Conservation (phyloP, 2,888 invertebrate genomes). For the Chrysopilus asiliformis region DNA sequence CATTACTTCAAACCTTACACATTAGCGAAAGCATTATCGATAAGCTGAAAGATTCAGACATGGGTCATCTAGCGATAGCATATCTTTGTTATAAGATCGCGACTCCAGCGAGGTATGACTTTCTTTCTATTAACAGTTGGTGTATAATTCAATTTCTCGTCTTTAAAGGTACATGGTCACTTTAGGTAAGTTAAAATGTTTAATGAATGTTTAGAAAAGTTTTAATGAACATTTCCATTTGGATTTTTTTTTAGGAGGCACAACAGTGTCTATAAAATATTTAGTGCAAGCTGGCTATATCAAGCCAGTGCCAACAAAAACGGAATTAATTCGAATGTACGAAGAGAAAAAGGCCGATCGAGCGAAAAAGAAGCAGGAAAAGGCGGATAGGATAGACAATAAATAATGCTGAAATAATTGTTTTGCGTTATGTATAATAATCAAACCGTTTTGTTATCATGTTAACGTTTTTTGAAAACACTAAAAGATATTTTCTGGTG, state of each 20-base stretch:
- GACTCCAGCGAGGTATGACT: slow-evolving; percentile 79
- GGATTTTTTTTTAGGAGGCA: slow-evolving; percentile 57
- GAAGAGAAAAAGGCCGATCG: slow-evolving; percentile 36
- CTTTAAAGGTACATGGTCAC: too few relatives aligned
- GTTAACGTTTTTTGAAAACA: too few relatives aligned
- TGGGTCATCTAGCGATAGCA: slow-evolving; percentile 81
- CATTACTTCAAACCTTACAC: slow-evolving; percentile 60
- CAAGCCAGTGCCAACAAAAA: slow-evolving; percentile 63
- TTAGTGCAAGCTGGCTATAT: slow-evolving; percentile 69
- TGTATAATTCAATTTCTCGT: too few relatives aligned
- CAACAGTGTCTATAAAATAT: slow-evolving; percentile 71
- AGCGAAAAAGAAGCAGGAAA: slow-evolving; percentile 12
- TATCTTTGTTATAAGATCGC: slow-evolving; percentile 89
- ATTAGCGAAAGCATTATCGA: slow-evolving; percentile 65
- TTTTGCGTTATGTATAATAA: too few relatives aligned
- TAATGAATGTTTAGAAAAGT: too few relatives aligned
- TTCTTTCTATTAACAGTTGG: too few relatives aligned
- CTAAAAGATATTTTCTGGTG: too few relatives aligned
- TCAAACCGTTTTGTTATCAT: too few relatives aligned
- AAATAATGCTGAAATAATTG: too few relatives aligned
- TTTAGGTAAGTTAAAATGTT: slow-evolving; percentile 58
- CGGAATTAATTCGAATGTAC: slow-evolving; percentile 46
- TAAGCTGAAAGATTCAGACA: slow-evolving; percentile 61
- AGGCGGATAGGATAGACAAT: too few relatives aligned
- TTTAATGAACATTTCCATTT: not conserved